Conservation (phyloP, 23 tunicate genomes). For the Phallusia fumigata region DNA sequence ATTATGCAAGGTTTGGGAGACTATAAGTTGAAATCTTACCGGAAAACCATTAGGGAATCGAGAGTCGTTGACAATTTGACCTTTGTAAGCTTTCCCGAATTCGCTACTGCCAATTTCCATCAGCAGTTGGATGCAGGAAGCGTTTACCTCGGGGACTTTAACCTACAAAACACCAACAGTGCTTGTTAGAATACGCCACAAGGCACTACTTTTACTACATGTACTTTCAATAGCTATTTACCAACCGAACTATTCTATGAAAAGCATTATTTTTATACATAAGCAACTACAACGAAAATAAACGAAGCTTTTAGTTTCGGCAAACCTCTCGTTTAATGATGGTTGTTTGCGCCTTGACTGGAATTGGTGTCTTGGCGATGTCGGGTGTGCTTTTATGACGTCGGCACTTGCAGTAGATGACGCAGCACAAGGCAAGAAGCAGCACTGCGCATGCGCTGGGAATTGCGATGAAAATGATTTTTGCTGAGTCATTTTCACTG, state of each 20-base stretch:
- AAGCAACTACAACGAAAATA: no score
- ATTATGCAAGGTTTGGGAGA: no score
- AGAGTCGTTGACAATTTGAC: constrained; percentile 39
- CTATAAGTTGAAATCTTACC: constrained; percentile 23
- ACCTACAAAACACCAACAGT: neutral
- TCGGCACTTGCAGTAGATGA: constrained; percentile 16
- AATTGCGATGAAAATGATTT: constrained; percentile 14
- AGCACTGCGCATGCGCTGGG: constrained; percentile 33
- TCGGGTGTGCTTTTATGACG: neutral
- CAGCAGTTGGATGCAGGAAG: constrained; percentile 35
- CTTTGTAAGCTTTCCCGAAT: constrained; percentile 70
- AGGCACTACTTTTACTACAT: no score
- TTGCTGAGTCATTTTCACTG: neutral
- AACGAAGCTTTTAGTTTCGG: no score
- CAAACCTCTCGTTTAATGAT: neutral
- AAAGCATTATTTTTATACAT: no score
- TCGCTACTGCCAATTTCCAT: constrained; percentile 65
- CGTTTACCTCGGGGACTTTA: constrained; percentile 55
- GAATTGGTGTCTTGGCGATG: neutral
- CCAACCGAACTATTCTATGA: no score
- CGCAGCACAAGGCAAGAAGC: neutral
- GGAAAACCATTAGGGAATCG: constrained; percentile 39
- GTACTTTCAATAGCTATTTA: no score
- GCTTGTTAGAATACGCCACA: no score
- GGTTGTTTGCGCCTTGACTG: neutral